Evolutionary conservation across 2,797 vertebrate species (phyloP).

Genomic region (Sebastolobus alascanus): DNA sequence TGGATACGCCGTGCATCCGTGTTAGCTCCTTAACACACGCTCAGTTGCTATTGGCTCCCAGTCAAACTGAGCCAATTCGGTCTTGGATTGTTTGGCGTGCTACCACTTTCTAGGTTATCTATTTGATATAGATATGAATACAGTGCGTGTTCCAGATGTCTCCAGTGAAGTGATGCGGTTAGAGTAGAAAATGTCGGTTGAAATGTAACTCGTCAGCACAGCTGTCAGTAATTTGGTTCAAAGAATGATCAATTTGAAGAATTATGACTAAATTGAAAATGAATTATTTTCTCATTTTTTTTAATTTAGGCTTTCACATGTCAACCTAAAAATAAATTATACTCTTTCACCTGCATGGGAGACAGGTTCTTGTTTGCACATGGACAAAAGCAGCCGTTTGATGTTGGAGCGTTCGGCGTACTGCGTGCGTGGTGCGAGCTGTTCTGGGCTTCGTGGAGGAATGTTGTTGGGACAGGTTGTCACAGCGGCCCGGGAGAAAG

Average conservation of each 20-base stretch:
- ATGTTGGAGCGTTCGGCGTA: constrained; percentile 50
- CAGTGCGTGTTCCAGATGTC: neutral
- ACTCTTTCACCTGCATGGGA: neutral
- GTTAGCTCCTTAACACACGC: constrained; percentile 10
- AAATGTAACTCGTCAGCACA: neutral
- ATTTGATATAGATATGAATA: neutral
- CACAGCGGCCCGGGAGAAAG: constrained; percentile 65
- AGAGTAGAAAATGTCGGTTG: neutral
- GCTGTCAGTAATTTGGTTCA: neutral
- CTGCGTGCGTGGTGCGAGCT: constrained; percentile 42
- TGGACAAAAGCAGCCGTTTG: constrained; percentile 52
- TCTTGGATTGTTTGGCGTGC: neutral
- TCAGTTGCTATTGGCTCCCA: constrained; percentile 53
- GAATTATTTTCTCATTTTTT: neutral
- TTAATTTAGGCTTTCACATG: neutral
- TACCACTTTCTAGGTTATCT: neutral
- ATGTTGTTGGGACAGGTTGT: constrained; percentile 76
- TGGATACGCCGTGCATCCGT: constrained; percentile 32
- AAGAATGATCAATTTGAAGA: neutral
- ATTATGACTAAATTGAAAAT: neutral
- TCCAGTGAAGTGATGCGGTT: neutral
- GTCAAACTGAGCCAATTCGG: constrained; percentile 31
- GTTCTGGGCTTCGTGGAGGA: constrained; percentile 52
- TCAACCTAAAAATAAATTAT: constrained; percentile 22
- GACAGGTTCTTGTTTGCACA: constrained; percentile 49